Base-by-base conservation (phyloP, 2,797 vertebrate species). In the Danio aesculapii region DNA sequence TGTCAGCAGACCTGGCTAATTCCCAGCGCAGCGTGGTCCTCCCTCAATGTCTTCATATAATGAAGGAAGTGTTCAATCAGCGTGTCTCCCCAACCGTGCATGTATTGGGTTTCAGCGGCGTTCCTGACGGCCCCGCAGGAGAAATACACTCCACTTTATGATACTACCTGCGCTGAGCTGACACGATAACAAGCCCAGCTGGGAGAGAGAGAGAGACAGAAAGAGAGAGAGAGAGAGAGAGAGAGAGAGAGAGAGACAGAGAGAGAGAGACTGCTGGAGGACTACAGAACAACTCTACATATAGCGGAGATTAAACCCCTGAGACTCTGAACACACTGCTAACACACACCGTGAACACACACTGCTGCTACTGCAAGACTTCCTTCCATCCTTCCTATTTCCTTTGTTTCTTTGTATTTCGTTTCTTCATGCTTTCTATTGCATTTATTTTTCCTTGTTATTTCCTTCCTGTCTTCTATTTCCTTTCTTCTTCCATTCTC, bases 1-100 rank as follows among this genome's bases (percentile, higher is more conserved):
- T 88, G 92, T 93, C 93, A 93, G 92, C 91, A 92, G 84, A 91
- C 77, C 88, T 86, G 44, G 82, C 83, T 90, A 87, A 91, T 85
- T 85, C 88, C 87, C 77, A 86, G 63, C 8, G n/a, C 57, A 61
- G 52, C 49, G 63, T 50, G 75, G 79, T 81, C 70, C 66, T 62
- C 52, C 39, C 17, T 13, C 80, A 59, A 72, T 58, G 71, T 84
- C 85, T 85, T 84, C 53, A 81, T 86, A 79, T 83, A 83, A 84
- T 78, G 73, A 85, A 86, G 86, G 85, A 88, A 85, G 81, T 72
- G 82, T 85, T 87, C 83, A 86, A 86, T 86, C 84, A 88, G 82
- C 49, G 82, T 8, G 49, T 41, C 81, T 83, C 77, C 55, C 81
- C 72, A 74, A 68, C 83, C 81, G 70, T 83, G 76, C 75, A 73